Evolutionary conservation across 2,113 vertebrate genomes (phyloP), one percentile per base, ranked within the genome.

Genomic region (Heliornis fulica): DNA sequence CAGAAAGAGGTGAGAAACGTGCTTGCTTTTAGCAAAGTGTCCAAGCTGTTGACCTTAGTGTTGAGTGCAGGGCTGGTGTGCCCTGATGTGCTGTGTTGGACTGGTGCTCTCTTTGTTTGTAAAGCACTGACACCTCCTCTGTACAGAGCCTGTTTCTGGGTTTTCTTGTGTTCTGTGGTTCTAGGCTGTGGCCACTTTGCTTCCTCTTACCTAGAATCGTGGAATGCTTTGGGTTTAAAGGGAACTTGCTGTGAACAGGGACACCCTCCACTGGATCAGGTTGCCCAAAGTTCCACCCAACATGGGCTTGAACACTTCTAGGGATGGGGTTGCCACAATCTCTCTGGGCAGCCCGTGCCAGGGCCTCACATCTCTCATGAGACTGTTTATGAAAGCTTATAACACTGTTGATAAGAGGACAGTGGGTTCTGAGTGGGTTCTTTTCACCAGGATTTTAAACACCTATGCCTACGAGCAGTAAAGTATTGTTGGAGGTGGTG

Each of bases 11-110:
- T 71, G 68, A 95, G 64, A 69, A 70, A 77, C 43, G 56, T 38
- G 70, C 60, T 46, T 17, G 46, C 29, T 80, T 89, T 63, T 53
- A 75, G 80, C 76, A 86, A 83, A 83, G 32, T 28, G 72, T 70
- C 72, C 83, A 89, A 90, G 68, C 77, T 60, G 76, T 68, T 94
- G 72, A 89, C 72, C 91, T 90, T 68, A 36, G 68, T 22, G 53
- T 41, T 91, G 7, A 1, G 28, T 70, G 56, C 56, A 36, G 51
- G 54, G 38, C 36, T 71, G n/a, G 18, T 64, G 57, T 48, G 60
- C 26, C 69, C 51, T n/a, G 34, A 40, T 76, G 53, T 57, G 60
- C 60, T 68, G 57, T 84, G 57, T 45, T 87, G 80, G 81, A 75
- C 60, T 82, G 78, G 34, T 38, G 18, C 34, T 15, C 34, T 87